Evolutionary conservation across 2,113 vertebrate species (phyloP), one percentile per base, ranked within the genome.

Genomic region (Hipposideros armiger): DNA sequence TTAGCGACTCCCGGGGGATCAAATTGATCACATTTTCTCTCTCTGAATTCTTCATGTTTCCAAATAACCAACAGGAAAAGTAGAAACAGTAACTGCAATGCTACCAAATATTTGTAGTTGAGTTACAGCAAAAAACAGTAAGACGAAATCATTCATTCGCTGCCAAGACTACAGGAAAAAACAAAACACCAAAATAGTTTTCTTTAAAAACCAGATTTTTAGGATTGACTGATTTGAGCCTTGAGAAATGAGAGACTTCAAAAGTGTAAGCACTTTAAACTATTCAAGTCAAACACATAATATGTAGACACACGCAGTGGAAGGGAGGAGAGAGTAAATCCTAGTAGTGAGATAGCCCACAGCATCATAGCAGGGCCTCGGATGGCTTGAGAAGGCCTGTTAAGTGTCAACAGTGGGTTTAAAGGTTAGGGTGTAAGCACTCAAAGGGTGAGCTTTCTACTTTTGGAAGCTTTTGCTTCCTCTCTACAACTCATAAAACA

Each of bases 21-120:
- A 81, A 84, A 87, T 0, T 72, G 28, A 84, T 87, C 40, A 19
- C 2, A 19, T 78, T 94, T 91, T 87, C 70, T 96, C 92, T 82
- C 42, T 50, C 20, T 62, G 47, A 84, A 54, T 94, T 80, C 87
- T 95, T 74, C 28, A 52, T 67, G 40, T 45, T 92, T 90, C 17
- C 40, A 80, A 87, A 90, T 28, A 72, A 72, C 47, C 69, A 80
- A 11, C 8, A 80, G 40, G 36, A 87, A 26, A 54, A 45, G 14
- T 19, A 83, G 45, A n/a, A 74, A 78, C 1, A 36, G 50, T 60
- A 73, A 62, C 9, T 64, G 22, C 22, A 56, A 52, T 69, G 74
- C 22, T 32, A 86, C 7, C 17, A 45, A 90, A 72, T 76, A 66
- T 91, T 7, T 67, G 17, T 56, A 42, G 28, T 32, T 94, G 89